These are phyloP conservation scores for Urocynchramus pylzowi DNA, from an alignment of 2,113 vertebrate genomes.

Conservation along the genomic window DNA sequence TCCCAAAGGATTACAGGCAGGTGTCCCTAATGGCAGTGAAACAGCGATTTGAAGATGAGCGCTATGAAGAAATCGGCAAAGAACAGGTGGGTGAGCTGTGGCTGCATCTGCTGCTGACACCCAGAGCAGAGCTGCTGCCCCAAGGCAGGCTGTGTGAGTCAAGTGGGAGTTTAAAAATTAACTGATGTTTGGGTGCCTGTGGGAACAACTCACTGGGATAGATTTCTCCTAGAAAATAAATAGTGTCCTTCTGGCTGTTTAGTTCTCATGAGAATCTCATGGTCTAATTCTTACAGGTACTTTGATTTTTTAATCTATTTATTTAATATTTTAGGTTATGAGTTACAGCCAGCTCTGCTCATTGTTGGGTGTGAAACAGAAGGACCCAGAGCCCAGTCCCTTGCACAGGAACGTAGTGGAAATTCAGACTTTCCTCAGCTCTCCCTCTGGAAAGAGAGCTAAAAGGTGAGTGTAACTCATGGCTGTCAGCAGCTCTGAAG, in stretches of 20 bases:
- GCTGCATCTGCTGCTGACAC: background rate
- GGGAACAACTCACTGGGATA: background rate
- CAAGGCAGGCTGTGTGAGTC: background rate
- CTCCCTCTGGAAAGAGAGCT: constrained; percentile 83
- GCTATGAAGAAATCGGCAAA: constrained; percentile 85
- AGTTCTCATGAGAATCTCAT: background rate
- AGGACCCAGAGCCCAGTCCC: constrained; percentile 63
- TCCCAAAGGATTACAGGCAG: constrained; percentile 92
- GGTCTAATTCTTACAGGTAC: background rate
- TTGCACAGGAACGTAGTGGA: constrained; percentile 69
- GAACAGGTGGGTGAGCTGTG: constrained; percentile 75
- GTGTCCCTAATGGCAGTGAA: constrained; percentile 91
- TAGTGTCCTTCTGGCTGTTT: background rate
- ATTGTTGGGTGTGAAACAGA: constrained; percentile 82
- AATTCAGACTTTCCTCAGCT: constrained; percentile 87
- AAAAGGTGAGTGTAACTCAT: constrained; percentile 75
- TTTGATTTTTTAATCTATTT: background rate
- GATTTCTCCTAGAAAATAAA: background rate
- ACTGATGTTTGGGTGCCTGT: background rate
- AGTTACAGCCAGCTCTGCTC: constrained; percentile 87
- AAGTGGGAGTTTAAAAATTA: background rate
- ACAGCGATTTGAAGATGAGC: constrained; percentile 91
- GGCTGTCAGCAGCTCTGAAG: background rate
- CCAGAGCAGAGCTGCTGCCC: background rate
- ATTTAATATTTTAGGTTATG: constrained; percentile 78